Evolutionary conservation across 2,113 vertebrate genomes (phyloP).

Genomic region (Vulpes lagopus): DNA sequence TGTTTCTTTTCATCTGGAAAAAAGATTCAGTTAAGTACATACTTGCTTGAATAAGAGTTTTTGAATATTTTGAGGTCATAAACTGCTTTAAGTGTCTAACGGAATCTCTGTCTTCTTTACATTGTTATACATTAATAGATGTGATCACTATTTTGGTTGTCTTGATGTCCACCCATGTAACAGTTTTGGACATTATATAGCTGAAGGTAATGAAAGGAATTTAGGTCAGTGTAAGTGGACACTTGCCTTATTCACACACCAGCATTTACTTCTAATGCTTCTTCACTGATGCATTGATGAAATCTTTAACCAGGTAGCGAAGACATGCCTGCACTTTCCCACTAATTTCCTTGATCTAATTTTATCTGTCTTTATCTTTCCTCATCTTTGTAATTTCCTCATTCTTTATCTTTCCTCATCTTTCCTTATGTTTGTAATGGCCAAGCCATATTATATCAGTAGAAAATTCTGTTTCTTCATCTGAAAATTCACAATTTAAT

Average conservation of each 20-base stretch:
- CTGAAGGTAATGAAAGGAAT: neutral
- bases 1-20: neutral
- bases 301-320: neutral
- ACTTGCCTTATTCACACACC: neutral
- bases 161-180: rapidly evolving
- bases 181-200: neutral
- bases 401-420: neutral
- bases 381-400: neutral
- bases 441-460: neutral
- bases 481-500: neutral
- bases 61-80: neutral
- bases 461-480: neutral
- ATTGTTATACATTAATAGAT: neutral
- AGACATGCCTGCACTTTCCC: neutral
- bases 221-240: neutral
- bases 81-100: neutral
- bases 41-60: neutral
- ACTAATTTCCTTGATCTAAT: neutral
- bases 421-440: neutral
- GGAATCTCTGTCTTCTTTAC: neutral
- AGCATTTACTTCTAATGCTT: neutral
- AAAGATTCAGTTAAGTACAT: neutral
- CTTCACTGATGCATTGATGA: neutral
- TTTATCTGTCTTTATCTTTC: neutral
- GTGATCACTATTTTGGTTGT: neutral